phyloP scores from a whole-genome alignment of 2,888 invertebrate genomes.

The Plagodis pulveraria region DNA sequence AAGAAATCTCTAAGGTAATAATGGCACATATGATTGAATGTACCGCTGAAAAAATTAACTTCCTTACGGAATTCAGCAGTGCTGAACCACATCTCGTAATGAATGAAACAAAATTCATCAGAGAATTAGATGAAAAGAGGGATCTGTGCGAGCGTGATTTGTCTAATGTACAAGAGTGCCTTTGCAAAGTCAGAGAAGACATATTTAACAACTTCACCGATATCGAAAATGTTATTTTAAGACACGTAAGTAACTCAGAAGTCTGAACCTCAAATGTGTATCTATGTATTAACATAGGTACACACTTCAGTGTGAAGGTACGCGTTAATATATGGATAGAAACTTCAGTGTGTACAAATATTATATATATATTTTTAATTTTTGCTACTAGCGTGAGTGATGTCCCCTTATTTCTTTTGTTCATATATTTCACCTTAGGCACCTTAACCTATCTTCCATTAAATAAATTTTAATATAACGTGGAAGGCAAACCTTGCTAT shows the following conservation, averaged over 20 bases:
- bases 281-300: too few relatives aligned
- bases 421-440: too few relatives aligned
- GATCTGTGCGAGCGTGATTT: conserved; percentile 40
- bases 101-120: conserved; percentile 46
- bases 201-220: conserved; percentile 45
- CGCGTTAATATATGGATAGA: too few relatives aligned
- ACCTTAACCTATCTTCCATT: too few relatives aligned
- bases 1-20: conserved; percentile 44
- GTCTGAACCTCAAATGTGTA: too few relatives aligned
- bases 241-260: conserved; percentile 46
- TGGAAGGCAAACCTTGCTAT: too few relatives aligned
- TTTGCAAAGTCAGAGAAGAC: conserved; percentile 42
- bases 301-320: too few relatives aligned
- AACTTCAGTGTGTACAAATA: too few relatives aligned
- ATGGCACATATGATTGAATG: conserved; percentile 45
- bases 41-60: conserved; percentile 44
- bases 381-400: too few relatives aligned
- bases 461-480: too few relatives aligned
- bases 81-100: conserved; percentile 21
- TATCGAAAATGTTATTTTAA: conserved; percentile 44
- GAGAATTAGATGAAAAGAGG: conserved; percentile 47
- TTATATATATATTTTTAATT: too few relatives aligned
- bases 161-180: conserved; percentile 47
- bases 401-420: too few relatives aligned
- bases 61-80: conserved; percentile 33